Conservation (phyloP, 2,113 vertebrate genomes). For the Pomatostomus ruficeps region DNA sequence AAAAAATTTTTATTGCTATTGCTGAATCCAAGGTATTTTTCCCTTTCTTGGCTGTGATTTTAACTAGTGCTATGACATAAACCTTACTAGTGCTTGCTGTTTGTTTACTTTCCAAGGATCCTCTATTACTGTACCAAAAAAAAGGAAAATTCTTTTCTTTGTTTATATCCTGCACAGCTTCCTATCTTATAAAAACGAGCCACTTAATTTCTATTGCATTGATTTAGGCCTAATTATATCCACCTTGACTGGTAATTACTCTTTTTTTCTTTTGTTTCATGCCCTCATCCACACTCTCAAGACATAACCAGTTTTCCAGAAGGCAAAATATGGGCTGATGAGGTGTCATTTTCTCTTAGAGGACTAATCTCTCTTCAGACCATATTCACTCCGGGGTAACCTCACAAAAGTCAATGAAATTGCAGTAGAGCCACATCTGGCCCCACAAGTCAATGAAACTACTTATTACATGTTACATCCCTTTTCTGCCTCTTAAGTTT, state of each 20-base stretch:
- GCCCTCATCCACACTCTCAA: background rate
- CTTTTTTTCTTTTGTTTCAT: background rate
- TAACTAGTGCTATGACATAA: conserved; percentile 21
- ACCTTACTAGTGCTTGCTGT: background rate
- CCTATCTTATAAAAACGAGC: background rate
- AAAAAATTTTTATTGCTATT: conserved; percentile 25
- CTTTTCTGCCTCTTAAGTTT: background rate
- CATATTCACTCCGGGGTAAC: background rate
- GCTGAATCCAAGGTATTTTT: conserved; percentile 33
- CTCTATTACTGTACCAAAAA: background rate
- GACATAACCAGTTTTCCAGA: background rate
- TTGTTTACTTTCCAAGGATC: conserved; percentile 32
- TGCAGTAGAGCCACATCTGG: background rate
- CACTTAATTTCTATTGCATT: conserved; percentile 26
- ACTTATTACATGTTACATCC: background rate
- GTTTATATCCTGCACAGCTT: conserved; percentile 5
- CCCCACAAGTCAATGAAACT: background rate
- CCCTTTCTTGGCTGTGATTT: background rate
- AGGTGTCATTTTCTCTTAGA: background rate
- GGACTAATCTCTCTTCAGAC: background rate
- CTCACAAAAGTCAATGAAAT: background rate
- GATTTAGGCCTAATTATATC: conserved; percentile 17
- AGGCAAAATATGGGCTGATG: background rate
- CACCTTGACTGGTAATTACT: conserved; percentile 26
- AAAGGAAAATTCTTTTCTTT: background rate